Percentiles rank a stretch among this genome's conserved stretches.
Conservation (phyloP, 2,797 vertebrate genomes). For the Megalops cyprinoides region DNA sequence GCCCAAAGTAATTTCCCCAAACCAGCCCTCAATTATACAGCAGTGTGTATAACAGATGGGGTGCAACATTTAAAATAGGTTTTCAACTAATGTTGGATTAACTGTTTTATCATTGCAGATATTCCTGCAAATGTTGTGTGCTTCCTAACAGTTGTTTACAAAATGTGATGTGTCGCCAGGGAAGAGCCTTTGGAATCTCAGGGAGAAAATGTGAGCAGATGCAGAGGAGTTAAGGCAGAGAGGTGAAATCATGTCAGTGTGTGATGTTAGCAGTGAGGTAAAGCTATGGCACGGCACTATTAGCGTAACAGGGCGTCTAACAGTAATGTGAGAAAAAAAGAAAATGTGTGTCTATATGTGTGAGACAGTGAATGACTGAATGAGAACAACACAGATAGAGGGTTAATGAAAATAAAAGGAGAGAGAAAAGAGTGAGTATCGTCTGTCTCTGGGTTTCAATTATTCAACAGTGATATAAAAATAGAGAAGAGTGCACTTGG, state of each 20-base stretch:
- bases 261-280: not conserved
- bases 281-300: not conserved
- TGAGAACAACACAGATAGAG: not conserved
- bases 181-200: not conserved
- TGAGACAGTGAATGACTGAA: not conserved
- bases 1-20: not conserved
- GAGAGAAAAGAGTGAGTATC: not conserved
- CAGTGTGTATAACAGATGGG: not conserved
- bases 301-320: not conserved
- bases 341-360: constrained; percentile 13
- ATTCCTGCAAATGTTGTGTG: not conserved
- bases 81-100: not conserved
- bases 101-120: not conserved
- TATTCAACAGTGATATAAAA: constrained; percentile 21
- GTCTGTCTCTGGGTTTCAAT: constrained; percentile 5
- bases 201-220: not conserved
- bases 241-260: not conserved
- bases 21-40: not conserved
- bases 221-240: not conserved
- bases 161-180: not conserved
- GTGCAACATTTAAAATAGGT: not conserved
- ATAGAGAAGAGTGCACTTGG: constrained; percentile 8
- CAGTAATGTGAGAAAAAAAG: not conserved
- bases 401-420: constrained; percentile 10
- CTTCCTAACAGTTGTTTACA: not conserved